Evolutionary conservation across 2,888 invertebrate species (phyloP).

Genomic region (Drosophila anceps): DNA sequence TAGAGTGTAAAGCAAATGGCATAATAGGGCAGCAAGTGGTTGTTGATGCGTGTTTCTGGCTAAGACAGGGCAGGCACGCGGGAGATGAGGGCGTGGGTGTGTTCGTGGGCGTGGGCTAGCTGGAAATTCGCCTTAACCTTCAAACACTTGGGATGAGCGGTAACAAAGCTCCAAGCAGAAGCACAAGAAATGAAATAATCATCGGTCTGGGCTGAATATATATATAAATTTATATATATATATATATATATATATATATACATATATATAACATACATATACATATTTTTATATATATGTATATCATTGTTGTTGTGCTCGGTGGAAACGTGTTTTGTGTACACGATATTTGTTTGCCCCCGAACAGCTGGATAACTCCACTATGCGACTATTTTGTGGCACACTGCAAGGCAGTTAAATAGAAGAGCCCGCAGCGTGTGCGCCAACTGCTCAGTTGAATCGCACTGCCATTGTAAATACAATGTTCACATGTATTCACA

Average conservation of each 20-base stretch:
- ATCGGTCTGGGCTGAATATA: slow-evolving; percentile 26
- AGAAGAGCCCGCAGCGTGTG: slow-evolving; percentile 20
- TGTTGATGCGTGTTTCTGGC: slow-evolving; percentile 31
- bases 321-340: slow-evolving; percentile 64
- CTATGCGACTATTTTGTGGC: slow-evolving; percentile 6
- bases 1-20: slow-evolving; percentile 16
- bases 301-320: slow-evolving; percentile 8
- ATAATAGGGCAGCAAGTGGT: slow-evolving; percentile 15
- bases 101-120: slow-evolving; percentile 2
- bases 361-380: slow-evolving; percentile 47
- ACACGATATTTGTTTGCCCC: slow-evolving; percentile 27
- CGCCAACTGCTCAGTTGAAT: slow-evolving; percentile 11
- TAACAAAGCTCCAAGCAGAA: slow-evolving; percentile 20
- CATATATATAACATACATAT: not conserved
- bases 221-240: slow-evolving; percentile 7
- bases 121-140: slow-evolving; percentile 57
- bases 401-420: slow-evolving; percentile 38
- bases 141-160: slow-evolving; percentile 42
- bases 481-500: not conserved
- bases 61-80: slow-evolving; percentile 9
- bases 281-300: not conserved
- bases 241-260: not conserved
- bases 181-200: slow-evolving; percentile 40
- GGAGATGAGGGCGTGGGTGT: not conserved
- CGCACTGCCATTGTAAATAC: slow-evolving; percentile 22